Evolutionary conservation across 2,113 vertebrate genomes (phyloP).

Genomic region (Ondatra zibethicus): DNA sequence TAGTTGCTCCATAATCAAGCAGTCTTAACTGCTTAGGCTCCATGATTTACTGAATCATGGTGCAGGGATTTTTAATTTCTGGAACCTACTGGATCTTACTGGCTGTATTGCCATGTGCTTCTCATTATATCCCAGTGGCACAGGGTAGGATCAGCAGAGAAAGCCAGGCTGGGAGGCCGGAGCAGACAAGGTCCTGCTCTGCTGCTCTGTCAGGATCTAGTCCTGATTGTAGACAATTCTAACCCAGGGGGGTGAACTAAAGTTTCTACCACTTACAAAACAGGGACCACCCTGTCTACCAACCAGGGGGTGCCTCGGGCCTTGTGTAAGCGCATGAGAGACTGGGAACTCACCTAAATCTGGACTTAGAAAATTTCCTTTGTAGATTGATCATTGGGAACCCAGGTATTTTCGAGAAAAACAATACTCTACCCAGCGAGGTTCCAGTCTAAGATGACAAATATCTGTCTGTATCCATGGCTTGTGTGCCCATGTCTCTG

Average conservation of each 20-base stretch:
- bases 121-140: conserved; percentile 40
- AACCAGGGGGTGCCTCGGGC: background rate
- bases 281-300: background rate
- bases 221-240: conserved; percentile 2
- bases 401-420: background rate
- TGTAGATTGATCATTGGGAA: background rate
- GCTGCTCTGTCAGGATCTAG: background rate
- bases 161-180: background rate
- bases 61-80: conserved; percentile 50
- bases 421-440: background rate
- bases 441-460: background rate
- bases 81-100: conserved; percentile 40
- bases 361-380: conserved; percentile 3
- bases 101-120: conserved; percentile 43
- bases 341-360: background rate
- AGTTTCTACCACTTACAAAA: background rate
- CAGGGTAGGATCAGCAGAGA: conserved; percentile 24
- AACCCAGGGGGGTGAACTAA: background rate
- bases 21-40: background rate
- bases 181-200: background rate
- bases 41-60: conserved; percentile 64
- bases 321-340: background rate
- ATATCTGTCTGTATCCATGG: background rate
- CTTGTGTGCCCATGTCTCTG: background rate
- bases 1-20: conserved; percentile 32